These are phyloP conservation scores for Alentia gelatinosa DNA, from an alignment of 2,888 invertebrate genomes.

Conservation along the genomic window DNA sequence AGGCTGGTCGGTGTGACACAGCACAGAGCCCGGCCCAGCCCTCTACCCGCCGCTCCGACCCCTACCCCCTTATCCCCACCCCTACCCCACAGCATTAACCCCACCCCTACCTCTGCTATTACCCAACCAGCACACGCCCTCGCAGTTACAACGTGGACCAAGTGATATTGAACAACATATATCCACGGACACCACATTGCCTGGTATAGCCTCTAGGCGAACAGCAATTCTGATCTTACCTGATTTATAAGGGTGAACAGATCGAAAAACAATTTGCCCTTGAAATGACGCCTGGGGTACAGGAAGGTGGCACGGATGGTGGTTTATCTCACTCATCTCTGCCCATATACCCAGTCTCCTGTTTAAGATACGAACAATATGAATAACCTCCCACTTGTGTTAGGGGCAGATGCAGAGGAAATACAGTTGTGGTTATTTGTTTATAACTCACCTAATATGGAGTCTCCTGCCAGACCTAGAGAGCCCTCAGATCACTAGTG, in stretches of 20 bases:
- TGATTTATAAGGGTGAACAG: background rate
- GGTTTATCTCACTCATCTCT: too few species aligned
- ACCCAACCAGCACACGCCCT: background rate
- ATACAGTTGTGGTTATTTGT: too few species aligned
- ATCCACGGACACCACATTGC: background rate
- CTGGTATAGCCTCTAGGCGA: background rate
- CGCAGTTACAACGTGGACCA: background rate
- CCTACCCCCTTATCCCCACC: background rate
- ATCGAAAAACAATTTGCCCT: background rate
- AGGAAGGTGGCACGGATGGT: too few species aligned
- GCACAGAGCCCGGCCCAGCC: background rate
- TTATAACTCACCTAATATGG: too few species aligned
- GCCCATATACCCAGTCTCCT: too few species aligned
- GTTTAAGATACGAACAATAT: too few species aligned
- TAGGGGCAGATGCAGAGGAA: too few species aligned
- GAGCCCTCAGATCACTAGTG: too few species aligned
- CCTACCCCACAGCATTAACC: background rate
- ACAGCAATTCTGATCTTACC: background rate
- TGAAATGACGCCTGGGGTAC: background rate
- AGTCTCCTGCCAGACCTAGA: too few species aligned
- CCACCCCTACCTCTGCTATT: background rate
- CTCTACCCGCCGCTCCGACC: background rate
- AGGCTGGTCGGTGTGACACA: background rate
- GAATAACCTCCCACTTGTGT: too few species aligned
- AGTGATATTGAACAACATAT: background rate